phyloP scores from a whole-genome alignment of 2,797 vertebrate genomes.

The Buceros bicornis region DNA sequence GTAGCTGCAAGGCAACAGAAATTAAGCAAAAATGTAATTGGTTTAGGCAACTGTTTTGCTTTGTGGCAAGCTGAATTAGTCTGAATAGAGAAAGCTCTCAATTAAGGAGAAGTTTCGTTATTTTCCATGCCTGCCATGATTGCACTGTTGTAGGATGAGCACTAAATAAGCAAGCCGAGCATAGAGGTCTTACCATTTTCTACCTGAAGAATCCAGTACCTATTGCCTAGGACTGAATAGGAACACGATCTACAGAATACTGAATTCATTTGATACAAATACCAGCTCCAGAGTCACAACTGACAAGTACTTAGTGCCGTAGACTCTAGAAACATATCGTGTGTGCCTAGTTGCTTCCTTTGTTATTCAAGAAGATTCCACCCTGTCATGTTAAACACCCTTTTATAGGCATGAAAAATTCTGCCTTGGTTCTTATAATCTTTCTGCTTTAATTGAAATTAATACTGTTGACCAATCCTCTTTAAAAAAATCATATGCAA shows the following conservation, averaged over 20 bases:
- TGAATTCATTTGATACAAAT: not conserved
- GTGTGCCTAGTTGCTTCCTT: not conserved
- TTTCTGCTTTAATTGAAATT: slow-evolving; percentile 34
- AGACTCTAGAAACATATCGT: not conserved
- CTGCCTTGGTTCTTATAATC: slow-evolving; percentile 2
- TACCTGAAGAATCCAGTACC: not conserved
- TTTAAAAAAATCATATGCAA: not conserved
- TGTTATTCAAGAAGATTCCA: not conserved
- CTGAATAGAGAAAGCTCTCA: not conserved
- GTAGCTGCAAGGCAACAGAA: not conserved
- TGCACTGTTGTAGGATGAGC: not conserved
- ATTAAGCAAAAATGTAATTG: not conserved
- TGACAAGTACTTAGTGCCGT: not conserved
- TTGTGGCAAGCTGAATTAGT: not conserved
- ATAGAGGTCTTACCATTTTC: not conserved
- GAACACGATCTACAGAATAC: not conserved
- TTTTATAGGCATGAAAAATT: slow-evolving; percentile 15
- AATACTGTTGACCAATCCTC: slow-evolving; percentile 7
- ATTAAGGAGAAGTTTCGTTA: not conserved
- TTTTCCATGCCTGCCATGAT: not conserved
- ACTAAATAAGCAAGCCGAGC: not conserved
- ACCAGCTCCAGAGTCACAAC: not conserved
- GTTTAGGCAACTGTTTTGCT: not conserved
- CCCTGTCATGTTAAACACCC: not conserved
- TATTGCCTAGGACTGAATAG: not conserved